Evolutionary conservation across 2,113 vertebrate genomes (phyloP).

Genomic region (Rhinoptilus africanus): DNA sequence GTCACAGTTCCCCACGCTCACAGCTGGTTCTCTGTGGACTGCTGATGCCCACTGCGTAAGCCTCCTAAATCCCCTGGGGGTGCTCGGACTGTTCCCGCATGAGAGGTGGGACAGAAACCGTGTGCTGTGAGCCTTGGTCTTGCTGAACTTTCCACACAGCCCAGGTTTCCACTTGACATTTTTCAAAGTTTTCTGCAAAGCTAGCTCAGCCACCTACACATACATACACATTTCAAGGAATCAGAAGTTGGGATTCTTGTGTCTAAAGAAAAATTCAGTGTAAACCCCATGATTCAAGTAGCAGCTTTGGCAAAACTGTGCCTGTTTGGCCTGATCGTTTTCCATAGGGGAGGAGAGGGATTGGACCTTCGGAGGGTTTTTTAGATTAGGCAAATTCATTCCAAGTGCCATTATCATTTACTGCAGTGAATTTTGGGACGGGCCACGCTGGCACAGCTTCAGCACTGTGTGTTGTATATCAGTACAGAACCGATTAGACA

Average conservation of each 20-base stretch:
- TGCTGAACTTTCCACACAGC: neutral
- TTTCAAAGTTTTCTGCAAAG: neutral
- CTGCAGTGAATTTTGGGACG: neutral
- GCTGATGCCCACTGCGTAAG: rapidly evolving
- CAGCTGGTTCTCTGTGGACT: neutral
- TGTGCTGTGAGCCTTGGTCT: rapidly evolving
- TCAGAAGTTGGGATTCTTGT: neutral
- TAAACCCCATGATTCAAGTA: neutral
- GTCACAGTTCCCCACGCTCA: neutral
- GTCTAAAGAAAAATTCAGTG: neutral
- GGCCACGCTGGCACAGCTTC: neutral
- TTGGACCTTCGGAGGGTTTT: neutral
- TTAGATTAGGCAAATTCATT: neutral
- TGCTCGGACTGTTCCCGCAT: rapidly evolving
- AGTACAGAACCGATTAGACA: neutral
- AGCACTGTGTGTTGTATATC: neutral
- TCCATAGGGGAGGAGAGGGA: neutral
- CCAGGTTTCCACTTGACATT: neutral
- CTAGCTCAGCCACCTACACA: neutral
- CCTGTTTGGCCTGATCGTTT: neutral
- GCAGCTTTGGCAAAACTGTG: neutral
- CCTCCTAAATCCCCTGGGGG: neutral
- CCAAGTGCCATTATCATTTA: neutral
- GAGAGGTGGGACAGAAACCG: neutral
- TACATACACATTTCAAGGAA: neutral